Base-by-base conservation (phyloP, 2,888 invertebrate genomes). In the Spodoptera picta region DNA sequence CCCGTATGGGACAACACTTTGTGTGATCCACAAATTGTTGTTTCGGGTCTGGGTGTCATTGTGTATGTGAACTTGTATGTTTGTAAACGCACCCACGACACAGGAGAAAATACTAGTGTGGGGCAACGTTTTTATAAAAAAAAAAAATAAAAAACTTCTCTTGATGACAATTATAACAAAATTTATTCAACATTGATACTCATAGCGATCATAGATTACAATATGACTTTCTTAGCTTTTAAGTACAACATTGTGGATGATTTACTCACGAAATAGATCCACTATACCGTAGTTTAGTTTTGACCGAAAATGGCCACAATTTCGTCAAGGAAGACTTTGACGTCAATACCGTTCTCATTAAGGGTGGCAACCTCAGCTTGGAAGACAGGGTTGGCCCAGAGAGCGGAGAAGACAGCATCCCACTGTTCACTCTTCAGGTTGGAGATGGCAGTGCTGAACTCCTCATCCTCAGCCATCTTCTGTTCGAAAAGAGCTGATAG, bases 341-440 rank as follows among this genome's bases (percentile, higher is more conserved):
- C 27, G 4, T 89, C 79, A 43, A 93, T 86, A 1, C 93, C 93
- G 49, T 92, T 82, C 0, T 85, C 85, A 0, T 66, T 66, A 2
- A 93, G 75, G 2, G 77, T 81, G 2, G 83, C 60, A 0, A 87
- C 83, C 73, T 92, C 91, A 2, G 81, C 79, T 12, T 82, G 78
- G 82, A 92, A 93, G 0, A 73, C 77, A 4, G 87, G 85, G 60
- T 73, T 93, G 1, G 84, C 80, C 87, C 87, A 87, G 0, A 93
- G 82, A 10, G 89, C 88, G 11, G 43, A 41, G 64, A 84, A 88
- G 4, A 87, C 67, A 6, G 81, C 46, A 0, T 80, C 58, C 89
- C 90, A 93, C 61, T 92, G 92, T 0, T 89, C 89, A 27, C 88
- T 86, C 7, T 84, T 49, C 2, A 93, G 81, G 64, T 90, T 90